These are phyloP conservation scores for Lapara coniferarum DNA, from an alignment of 2,888 invertebrate genomes.

Conservation along the genomic window DNA sequence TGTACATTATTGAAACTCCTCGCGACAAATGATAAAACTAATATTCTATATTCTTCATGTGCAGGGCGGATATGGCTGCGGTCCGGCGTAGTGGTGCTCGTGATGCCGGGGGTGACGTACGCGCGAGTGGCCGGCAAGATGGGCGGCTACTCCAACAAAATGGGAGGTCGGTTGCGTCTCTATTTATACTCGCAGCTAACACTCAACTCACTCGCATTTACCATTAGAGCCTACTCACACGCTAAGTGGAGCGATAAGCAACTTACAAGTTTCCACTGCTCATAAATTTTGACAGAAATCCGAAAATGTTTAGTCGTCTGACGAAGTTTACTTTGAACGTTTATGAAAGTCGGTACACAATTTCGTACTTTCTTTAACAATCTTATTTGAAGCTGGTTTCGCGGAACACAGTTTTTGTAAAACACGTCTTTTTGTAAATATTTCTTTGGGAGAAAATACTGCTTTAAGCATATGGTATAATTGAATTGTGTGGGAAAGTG, in stretches of 20 bases:
- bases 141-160: conserved; percentile 89
- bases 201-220: background rate
- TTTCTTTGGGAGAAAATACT: background rate
- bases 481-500: background rate
- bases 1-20: too few relatives aligned
- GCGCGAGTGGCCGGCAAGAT: conserved; percentile 92
- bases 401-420: background rate
- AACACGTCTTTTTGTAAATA: background rate
- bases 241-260: background rate
- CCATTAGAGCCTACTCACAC: background rate
- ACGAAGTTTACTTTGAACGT: background rate
- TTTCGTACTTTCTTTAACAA: conserved; percentile 1
- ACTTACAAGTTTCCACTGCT: background rate
- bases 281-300: background rate
- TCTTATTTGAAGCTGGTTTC: background rate
- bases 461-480: background rate
- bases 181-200: background rate
- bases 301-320: background rate
- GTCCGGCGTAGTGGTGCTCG: conserved; percentile 64
- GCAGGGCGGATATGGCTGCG: conserved; percentile 59
- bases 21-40: too few relatives aligned
- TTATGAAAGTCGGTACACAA: background rate
- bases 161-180: conserved; percentile 84
- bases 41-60: conserved; percentile 16
- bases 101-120: conserved; percentile 80